These are phyloP conservation scores for Sus cebifrons DNA, from an alignment of 2,797 vertebrate genomes.

Conservation along the genomic window DNA sequence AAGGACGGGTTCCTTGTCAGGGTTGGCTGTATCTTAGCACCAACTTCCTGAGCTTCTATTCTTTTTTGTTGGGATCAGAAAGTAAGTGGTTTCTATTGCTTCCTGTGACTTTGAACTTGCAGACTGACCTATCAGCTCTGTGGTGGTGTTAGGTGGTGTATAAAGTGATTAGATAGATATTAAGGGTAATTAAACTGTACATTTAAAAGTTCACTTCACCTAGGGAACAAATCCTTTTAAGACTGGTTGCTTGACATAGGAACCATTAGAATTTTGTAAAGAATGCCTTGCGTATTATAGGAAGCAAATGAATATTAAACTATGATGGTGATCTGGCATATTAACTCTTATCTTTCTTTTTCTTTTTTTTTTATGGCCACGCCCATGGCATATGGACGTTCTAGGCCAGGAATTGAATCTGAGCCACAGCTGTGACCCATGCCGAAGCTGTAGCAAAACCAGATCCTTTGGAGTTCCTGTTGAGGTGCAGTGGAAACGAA, in stretches of 20 bases:
- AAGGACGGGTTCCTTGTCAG: slow-evolving; percentile 97
- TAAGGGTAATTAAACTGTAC: slow-evolving; percentile 66
- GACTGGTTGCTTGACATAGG: slow-evolving; percentile 59
- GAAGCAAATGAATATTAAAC: slow-evolving; percentile 64
- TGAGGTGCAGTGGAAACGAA: too few relatives aligned
- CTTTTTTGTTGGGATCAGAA: slow-evolving; percentile 97
- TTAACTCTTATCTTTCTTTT: too few relatives aligned
- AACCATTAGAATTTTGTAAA: slow-evolving; percentile 57
- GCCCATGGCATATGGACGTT: too few relatives aligned
- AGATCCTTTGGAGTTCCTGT: too few relatives aligned
- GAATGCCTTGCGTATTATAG: slow-evolving; percentile 32
- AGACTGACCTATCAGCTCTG: slow-evolving; percentile 17
- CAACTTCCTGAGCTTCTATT: slow-evolving; percentile 99
- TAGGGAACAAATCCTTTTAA: slow-evolving; percentile 60
- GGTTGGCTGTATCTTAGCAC: slow-evolving; percentile 99
- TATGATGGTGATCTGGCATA: not conserved
- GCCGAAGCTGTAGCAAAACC: too few relatives aligned
- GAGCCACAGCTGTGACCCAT: too few relatives aligned
- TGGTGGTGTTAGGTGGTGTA: slow-evolving; percentile 66
- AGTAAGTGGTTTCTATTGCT: slow-evolving; percentile 91
- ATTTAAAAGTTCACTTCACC: slow-evolving; percentile 55
- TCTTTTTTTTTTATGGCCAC: too few relatives aligned
- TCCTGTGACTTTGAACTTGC: slow-evolving; percentile 67
- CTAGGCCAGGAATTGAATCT: too few relatives aligned
- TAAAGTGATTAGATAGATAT: slow-evolving; percentile 64